phyloP scores from a whole-genome alignment of 2,888 invertebrate genomes.

The Proisotoma minuta region DNA sequence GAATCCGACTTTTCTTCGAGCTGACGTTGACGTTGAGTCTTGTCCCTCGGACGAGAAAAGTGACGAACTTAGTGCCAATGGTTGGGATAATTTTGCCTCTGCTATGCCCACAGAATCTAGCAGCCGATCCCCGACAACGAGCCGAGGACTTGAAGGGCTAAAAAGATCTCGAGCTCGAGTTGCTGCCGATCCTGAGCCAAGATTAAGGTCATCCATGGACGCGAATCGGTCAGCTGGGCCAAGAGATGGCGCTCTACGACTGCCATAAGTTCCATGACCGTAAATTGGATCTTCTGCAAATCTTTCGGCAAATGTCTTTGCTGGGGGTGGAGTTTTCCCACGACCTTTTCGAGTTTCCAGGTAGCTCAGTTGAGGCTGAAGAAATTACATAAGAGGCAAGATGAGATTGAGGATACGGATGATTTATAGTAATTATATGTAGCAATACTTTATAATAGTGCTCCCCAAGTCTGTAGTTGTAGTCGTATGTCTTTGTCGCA shows the following conservation, averaged over 20 bases:
- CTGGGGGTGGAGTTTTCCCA: conserved; percentile 39
- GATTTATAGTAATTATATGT: too few relatives aligned
- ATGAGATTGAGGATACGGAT: too few relatives aligned
- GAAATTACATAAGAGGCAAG: too few relatives aligned
- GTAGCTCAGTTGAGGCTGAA: conserved; percentile 43
- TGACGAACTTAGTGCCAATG: conserved; percentile 9
- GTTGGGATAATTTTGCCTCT: conserved; percentile 13
- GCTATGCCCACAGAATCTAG: conserved; percentile 41
- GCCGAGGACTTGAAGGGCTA: neutral
- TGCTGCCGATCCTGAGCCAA: conserved; percentile 14
- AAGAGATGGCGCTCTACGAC: neutral
- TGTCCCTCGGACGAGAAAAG: neutral
- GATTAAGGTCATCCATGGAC: conserved; percentile 32
- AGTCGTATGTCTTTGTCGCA: conserved; percentile 76
- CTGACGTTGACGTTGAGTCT: neutral
- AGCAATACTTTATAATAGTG: conserved; percentile 43
- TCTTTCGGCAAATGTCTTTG: conserved; percentile 38
- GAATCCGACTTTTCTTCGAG: conserved; percentile 7
- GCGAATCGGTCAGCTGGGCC: conserved; percentile 19
- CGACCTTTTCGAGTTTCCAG: conserved; percentile 28
- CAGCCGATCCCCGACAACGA: conserved; percentile 35
- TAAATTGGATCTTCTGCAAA: conserved; percentile 39
- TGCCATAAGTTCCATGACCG: conserved; percentile 13
- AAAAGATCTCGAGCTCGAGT: conserved; percentile 8
- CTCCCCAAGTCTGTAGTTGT: conserved; percentile 60